phyloP scores from a whole-genome alignment of 35 echinoderm and acorn worm species.

The Lytechinus variegatus region DNA sequence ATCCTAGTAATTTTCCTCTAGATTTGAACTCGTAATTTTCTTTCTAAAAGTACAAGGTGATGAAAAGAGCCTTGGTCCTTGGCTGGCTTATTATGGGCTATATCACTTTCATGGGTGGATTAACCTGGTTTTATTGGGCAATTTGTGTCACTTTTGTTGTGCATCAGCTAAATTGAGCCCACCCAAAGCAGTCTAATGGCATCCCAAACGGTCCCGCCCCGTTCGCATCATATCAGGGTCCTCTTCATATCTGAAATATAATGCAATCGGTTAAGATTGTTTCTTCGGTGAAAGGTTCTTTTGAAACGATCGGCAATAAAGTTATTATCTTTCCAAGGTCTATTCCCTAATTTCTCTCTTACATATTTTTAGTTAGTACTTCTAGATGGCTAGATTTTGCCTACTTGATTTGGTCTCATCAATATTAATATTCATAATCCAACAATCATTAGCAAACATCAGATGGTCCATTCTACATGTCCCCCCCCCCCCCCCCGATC shows the following conservation, averaged over 20 bases:
- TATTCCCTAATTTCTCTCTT: not conserved
- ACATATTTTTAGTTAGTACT: no score
- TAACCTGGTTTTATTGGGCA: conserved; percentile 66
- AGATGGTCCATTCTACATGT: not conserved
- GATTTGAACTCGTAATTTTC: not conserved
- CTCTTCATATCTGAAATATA: not conserved
- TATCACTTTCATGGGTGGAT: conserved; percentile 1
- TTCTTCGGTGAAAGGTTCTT: not conserved
- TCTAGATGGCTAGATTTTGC: no score
- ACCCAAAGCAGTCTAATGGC: conserved; percentile 23
- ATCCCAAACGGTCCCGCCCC: not conserved
- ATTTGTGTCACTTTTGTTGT: conserved; percentile 45
- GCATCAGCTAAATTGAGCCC: conserved; percentile 15
- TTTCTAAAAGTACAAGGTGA: conserved; percentile 9
- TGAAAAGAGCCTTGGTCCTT: not conserved
- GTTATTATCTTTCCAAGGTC: not conserved
- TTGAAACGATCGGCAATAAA: not conserved
- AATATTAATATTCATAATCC: no score
- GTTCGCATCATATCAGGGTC: not conserved
- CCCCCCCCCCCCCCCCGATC: not conserved
- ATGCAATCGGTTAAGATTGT: not conserved
- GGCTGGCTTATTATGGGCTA: not conserved
- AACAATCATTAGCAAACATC: no score
- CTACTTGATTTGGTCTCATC: no score
- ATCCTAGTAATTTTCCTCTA: not conserved